Percentiles rank a stretch among this genome's conserved stretches.
These are phyloP conservation scores for Tyrophagus putrescentiae DNA, from an alignment of 1,140 invertebrate genomes.

Conservation along the genomic window DNA sequence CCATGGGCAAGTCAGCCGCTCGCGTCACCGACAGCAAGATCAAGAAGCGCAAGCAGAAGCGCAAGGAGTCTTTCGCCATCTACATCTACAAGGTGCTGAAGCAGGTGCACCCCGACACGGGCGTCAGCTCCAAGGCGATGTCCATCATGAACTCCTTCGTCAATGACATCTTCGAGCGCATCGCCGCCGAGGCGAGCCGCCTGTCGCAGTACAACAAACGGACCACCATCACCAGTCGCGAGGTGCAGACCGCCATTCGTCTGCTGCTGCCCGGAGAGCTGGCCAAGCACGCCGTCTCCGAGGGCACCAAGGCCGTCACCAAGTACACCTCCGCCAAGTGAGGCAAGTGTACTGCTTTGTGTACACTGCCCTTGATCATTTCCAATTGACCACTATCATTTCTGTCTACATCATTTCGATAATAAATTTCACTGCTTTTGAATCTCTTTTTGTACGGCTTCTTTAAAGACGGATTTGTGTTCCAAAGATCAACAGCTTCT, in stretches of 20 bases:
- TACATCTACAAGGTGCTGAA: slow-evolving; percentile 33
- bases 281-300: slow-evolving; percentile 42
- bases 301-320: slow-evolving; percentile 44
- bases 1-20: slow-evolving; percentile 35
- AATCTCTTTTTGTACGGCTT: no score
- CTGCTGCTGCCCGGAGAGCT: slow-evolving; percentile 34
- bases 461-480: no score
- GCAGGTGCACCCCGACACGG: slow-evolving; percentile 39
- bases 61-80: slow-evolving; percentile 44
- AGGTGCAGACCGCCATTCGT: slow-evolving; percentile 46
- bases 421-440: no score
- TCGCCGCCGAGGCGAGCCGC: slow-evolving; percentile 49
- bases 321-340: slow-evolving; percentile 43
- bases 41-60: slow-evolving; percentile 28
- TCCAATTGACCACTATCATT: no score
- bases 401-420: no score
- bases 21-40: slow-evolving; percentile 32
- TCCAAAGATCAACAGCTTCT: no score
- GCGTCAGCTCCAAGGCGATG: slow-evolving; percentile 40
- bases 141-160: slow-evolving; percentile 41
- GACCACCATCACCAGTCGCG: slow-evolving; percentile 42
- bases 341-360: no score
- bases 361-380: no score
- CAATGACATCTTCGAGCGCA: slow-evolving; percentile 38
- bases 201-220: slow-evolving; percentile 54